A percentile compares a stretch with the other conserved stretches of the same genome.
phyloP scores from a whole-genome alignment of 2,797 vertebrate species.

The Triplophysa bombifrons region DNA sequence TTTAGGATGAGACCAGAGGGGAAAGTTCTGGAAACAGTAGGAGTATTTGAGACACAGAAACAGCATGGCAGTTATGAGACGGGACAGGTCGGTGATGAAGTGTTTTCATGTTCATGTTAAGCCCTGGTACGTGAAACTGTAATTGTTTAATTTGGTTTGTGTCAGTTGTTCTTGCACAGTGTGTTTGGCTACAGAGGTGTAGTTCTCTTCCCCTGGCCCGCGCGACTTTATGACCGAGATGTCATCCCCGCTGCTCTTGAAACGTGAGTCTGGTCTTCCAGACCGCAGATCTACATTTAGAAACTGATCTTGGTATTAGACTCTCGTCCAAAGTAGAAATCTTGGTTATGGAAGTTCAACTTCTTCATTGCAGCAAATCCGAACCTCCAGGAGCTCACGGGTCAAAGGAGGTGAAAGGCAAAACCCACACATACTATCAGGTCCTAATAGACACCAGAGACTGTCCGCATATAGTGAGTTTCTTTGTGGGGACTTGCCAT shows the following conservation, averaged over 20 bases:
- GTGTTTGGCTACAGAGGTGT: slow-evolving; percentile 89
- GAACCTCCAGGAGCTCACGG: slow-evolving; percentile 79
- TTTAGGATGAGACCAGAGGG: slow-evolving; percentile 82
- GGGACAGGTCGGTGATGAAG: slow-evolving; percentile 80
- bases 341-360: too few relatives aligned
- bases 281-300: neutral
- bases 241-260: slow-evolving; percentile 79
- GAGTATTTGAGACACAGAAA: slow-evolving; percentile 86
- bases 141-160: neutral
- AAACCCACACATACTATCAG: slow-evolving; percentile 89
- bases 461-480: slow-evolving; percentile 89
- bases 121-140: neutral
- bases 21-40: slow-evolving; percentile 86
- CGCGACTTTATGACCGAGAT: slow-evolving; percentile 85
- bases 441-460: slow-evolving; percentile 88
- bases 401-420: slow-evolving; percentile 88
- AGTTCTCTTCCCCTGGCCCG: slow-evolving; percentile 87
- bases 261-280: slow-evolving; percentile 68
- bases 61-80: slow-evolving; percentile 88
- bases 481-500: too few relatives aligned
- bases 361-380: slow-evolving; percentile 63
- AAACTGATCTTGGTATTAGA: neutral
- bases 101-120: too few relatives aligned
- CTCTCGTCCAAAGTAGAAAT: neutral
- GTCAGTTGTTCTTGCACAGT: slow-evolving; percentile 86